Percentiles rank a stretch among this genome's conserved stretches.
phyloP scores from a whole-genome alignment of 2,113 vertebrate genomes.

The Brachyhypopomus occidentalis region DNA sequence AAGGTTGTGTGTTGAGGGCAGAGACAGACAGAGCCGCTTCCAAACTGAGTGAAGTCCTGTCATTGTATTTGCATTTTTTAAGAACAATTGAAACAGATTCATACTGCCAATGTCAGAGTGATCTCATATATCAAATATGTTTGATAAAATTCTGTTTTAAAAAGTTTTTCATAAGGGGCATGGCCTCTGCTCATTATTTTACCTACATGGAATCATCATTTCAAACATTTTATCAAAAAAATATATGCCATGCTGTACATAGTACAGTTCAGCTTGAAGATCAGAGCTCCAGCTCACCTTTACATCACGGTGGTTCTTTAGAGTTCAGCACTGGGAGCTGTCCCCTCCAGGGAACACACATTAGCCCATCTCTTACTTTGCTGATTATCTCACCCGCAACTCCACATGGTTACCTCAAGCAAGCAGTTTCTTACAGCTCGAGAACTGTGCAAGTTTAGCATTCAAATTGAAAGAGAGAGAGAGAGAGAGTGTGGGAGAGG shows the following conservation, averaged over 20 bases:
- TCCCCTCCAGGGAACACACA: neutral
- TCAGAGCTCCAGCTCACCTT: neutral
- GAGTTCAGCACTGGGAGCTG: neutral
- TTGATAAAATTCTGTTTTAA: too few relatives aligned
- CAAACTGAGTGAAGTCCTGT: neutral
- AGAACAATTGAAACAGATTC: neutral
- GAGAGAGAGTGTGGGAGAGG: neutral
- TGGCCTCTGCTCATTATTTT: too few relatives aligned
- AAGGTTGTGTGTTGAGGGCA: neutral
- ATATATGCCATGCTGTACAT: neutral
- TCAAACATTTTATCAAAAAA: too few relatives aligned
- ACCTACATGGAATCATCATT: too few relatives aligned
- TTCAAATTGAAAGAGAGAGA: neutral
- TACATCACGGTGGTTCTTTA: neutral
- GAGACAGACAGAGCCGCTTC: neutral
- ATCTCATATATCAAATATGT: too few relatives aligned
- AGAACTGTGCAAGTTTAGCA: constrained; percentile 28
- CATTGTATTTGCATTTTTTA: neutral
- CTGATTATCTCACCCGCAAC: neutral
- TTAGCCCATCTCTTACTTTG: neutral
- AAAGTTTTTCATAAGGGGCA: too few relatives aligned
- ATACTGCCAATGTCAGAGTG: too few relatives aligned
- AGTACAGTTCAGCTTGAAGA: neutral
- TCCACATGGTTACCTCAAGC: neutral
- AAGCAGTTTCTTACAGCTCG: neutral